Conservation (phyloP, 2,113 vertebrate genomes). For the Recurvirostra avosetta region DNA sequence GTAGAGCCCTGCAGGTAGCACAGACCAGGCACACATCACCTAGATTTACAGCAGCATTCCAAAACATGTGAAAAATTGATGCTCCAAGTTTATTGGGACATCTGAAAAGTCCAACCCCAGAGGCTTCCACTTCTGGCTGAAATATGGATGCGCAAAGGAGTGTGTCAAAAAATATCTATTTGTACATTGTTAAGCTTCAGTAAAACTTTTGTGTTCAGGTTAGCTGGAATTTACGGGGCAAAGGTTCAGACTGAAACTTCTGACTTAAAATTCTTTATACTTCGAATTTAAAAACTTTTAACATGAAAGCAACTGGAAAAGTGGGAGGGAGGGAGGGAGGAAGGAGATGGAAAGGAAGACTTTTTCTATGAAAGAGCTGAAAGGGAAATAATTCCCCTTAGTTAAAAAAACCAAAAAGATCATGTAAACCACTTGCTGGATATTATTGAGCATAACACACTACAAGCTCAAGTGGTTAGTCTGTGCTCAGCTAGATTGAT, state of each 20-base stretch:
- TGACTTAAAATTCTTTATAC: not conserved
- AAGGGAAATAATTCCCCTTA: conserved; percentile 10
- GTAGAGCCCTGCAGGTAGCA: not conserved
- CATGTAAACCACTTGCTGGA: not conserved
- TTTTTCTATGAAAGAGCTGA: not conserved
- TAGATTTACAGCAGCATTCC: not conserved
- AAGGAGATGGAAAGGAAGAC: not conserved
- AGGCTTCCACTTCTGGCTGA: not conserved
- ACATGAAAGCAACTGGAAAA: conserved; percentile 1
- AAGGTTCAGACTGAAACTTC: not conserved
- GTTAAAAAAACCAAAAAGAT: not conserved
- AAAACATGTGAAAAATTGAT: not conserved
- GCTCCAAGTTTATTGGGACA: not conserved
- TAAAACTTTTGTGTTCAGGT: not conserved
- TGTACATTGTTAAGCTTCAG: not conserved
- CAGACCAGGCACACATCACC: not conserved
- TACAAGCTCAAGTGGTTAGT: not conserved
- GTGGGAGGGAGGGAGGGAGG: not conserved
- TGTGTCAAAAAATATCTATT: not conserved
- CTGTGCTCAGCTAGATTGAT: not conserved
- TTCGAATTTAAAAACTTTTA: conserved; percentile 35
- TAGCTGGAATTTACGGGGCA: not conserved
- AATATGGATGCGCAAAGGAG: not conserved
- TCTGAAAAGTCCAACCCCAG: not conserved
- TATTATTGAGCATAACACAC: not conserved